Base-by-base conservation (phyloP, 2,113 vertebrate genomes). In the Ciconia stormi region DNA sequence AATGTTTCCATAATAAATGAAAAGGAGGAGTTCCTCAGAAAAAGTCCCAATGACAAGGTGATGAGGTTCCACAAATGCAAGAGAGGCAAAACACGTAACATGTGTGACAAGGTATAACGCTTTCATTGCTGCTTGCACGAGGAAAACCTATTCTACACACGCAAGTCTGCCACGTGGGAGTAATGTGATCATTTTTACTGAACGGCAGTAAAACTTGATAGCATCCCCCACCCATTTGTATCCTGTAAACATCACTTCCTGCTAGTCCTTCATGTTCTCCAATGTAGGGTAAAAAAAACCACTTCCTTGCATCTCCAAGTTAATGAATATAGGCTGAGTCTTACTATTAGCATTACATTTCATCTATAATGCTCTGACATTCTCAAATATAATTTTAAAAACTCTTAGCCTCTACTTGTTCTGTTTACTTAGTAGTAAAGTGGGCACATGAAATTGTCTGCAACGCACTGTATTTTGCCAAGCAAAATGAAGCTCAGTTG, bases 211-310 rank as follows among this genome's bases (percentile, higher is more conserved):
- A 95, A 93, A 88, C 29, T 80, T 89, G 74, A 95, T 80, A 94
- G 85, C 93, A 96, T 91, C 95, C 96, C 87, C 85, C 77, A 95
- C 86, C 94, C 91, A 1, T 94, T 93, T 83, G 77, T 63, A 74
- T 92, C 94, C 95, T 92, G 55, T 58, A 97, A 97, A 96, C 96
- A 96, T 97, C 59, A 92, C 88, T 73, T 84, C 94, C 89, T 97
- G 92, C 72, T 91, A 89, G 77, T 46, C 96, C 85, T 83, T 93
- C 94, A 77, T 77, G 88, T 92, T 96, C 90, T 97, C 79, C n/a
- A 53, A 76, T 95, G 93, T 96, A 52, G 83, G 6, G 10, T 56
- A 72, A 70, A 97, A 91, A 91, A 96, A 90, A 5, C 19, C 62
- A 82, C 23, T 73, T 97, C 63, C 85, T 89, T 83, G 77, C 78